These are phyloP conservation scores for Dicentrarchus labrax DNA, from an alignment of 2,113 vertebrate species.

Conservation along the genomic window DNA sequence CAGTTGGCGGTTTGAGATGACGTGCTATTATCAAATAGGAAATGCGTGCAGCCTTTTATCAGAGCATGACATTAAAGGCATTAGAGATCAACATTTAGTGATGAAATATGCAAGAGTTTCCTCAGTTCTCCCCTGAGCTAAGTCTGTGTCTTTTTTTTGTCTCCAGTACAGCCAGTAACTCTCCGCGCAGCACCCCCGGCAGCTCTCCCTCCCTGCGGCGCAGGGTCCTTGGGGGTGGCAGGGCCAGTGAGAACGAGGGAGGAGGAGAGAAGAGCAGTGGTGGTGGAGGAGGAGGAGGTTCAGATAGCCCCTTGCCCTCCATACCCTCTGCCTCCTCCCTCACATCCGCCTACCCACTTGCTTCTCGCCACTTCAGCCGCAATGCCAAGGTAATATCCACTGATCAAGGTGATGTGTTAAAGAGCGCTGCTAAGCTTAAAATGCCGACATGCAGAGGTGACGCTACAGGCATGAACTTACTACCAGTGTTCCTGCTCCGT, in stretches of 20 bases:
- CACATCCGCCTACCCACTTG: conserved; percentile 86
- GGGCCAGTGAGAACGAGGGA: conserved; percentile 82
- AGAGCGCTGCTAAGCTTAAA: neutral
- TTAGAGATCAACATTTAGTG: neutral
- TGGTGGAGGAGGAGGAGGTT: conserved; percentile 75
- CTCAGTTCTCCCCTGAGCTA: conserved; percentile 24
- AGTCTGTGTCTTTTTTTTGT: conserved; percentile 1
- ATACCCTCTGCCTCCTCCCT: conserved; percentile 82
- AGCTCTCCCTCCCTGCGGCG: conserved; percentile 91
- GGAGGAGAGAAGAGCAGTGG: conserved; percentile 79
- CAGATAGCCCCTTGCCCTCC: conserved; percentile 83
- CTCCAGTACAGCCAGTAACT: conserved; percentile 90
- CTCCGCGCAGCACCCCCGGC: conserved; percentile 91
- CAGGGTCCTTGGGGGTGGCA: conserved; percentile 85
- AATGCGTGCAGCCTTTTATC: conserved; percentile 33
- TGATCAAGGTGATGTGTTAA: neutral
- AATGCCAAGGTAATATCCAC: conserved; percentile 88
- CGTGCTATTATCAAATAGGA: conserved; percentile 33
- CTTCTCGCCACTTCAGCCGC: conserved; percentile 89
- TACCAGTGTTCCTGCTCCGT: neutral
- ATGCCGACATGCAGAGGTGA: neutral
- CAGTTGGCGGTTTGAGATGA: neutral
- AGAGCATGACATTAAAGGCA: conserved; percentile 17
- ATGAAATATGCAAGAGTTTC: conserved; percentile 19
- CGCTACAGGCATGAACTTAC: neutral